Conservation (phyloP, 2,113 vertebrate species). For the Lepisosteus oculatus region DNA sequence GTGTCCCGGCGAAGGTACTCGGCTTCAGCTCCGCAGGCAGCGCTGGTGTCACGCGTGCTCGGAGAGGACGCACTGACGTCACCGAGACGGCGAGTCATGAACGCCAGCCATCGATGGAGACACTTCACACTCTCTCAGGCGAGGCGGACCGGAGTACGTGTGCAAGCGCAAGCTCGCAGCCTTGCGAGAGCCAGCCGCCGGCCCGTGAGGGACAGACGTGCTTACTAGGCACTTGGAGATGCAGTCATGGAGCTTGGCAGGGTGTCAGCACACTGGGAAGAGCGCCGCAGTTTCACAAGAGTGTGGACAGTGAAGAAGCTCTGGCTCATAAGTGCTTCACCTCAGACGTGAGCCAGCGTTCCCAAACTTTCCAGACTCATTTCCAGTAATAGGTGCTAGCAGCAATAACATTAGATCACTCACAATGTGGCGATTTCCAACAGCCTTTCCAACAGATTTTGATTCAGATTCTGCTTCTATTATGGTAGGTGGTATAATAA, state of each 20-base stretch:
- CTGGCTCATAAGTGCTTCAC: neutral
- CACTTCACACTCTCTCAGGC: constrained; percentile 11
- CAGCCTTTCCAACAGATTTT: too few relatives aligned
- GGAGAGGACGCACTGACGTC: constrained; percentile 6
- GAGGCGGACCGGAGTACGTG: constrained; percentile 4
- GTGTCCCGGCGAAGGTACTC: too few relatives aligned
- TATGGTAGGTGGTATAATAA: too few relatives aligned
- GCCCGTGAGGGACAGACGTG: neutral
- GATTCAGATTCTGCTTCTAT: too few relatives aligned
- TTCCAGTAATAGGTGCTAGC: neutral
- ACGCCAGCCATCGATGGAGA: neutral
- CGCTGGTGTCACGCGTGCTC: neutral
- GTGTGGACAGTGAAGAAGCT: too few relatives aligned
- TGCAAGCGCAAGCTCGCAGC: neutral
- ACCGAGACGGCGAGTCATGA: constrained; percentile 10
- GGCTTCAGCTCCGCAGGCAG: neutral
- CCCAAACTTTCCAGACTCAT: neutral
- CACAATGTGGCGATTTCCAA: neutral
- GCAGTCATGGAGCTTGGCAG: neutral
- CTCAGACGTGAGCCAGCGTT: neutral
- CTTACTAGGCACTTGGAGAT: neutral
- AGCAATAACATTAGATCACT: neutral
- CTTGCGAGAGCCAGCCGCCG: neutral
- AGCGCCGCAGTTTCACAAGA: neutral
- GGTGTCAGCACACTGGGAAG: neutral